Base-by-base conservation (phyloP, 2,797 vertebrate species). In the Otus scops region DNA sequence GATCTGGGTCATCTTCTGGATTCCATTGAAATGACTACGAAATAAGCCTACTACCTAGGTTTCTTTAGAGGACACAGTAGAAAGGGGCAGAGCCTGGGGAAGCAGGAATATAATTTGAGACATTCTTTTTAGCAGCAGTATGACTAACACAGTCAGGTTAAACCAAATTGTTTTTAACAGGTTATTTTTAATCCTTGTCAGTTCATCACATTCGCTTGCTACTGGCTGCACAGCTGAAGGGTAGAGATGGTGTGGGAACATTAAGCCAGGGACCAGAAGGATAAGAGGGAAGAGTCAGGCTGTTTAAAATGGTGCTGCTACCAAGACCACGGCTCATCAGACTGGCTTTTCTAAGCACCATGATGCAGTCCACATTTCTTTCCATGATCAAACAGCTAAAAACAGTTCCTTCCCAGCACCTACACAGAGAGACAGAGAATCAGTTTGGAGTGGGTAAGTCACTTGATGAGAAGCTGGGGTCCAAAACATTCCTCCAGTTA, bases 161-260 rank as follows among this genome's bases (percentile, higher is more conserved):
- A 92, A 92, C 13, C 24, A 67, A 85, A 69, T 61, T 50, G 5
- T 1, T 64, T 89, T 84, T 71, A 87, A 74, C 22, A 47, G 38
- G 17, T 77, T 92, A 77, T 81, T 94, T 96, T 93, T 84, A 93
- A 73, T 87, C 24, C 51, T 89, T 89, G 18, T 51, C 32, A 53
- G 41, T 81, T 91, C 53, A 43, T 53, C 76, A 86, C 32, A 69
- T 51, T 78, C 36, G 9, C 38, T 47, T 91, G 60, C 28, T 71
- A 39, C n/a, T 61, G 74, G 17, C 24, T 54, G 47, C 20, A 53
- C 34, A 91, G 47, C 34, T 92, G 59, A 51, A 86, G 74, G 30
- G 32, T 65, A 57, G 61, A 84, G 87, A 47, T 21, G 45, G 7
- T 69, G 74, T 89, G 48, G 65, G 50, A 89, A 65, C 59, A n/a